Evolutionary conservation across 1,140 invertebrate species (phyloP).

Genomic region (Cardiocondyla obscurior): DNA sequence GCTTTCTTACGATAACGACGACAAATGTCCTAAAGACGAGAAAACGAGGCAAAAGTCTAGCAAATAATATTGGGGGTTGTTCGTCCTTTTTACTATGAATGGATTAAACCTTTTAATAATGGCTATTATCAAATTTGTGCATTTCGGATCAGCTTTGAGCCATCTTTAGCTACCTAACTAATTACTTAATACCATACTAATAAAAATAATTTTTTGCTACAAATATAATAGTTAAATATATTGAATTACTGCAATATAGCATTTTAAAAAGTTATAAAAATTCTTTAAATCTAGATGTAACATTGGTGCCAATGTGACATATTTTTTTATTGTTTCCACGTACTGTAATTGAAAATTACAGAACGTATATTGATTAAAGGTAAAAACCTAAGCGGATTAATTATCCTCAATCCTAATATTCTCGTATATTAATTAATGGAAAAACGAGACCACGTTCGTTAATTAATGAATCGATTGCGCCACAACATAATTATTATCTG

Average conservation of each 20-base stretch:
- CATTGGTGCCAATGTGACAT: not conserved
- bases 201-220: too few relatives aligned
- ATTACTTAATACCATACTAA: too few relatives aligned
- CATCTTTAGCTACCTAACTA: too few relatives aligned
- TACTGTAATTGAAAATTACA: slow-evolving; percentile 38
- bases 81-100: not conserved
- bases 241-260: too few relatives aligned
- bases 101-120: too few relatives aligned
- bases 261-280: too few relatives aligned
- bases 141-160: too few relatives aligned
- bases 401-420: slow-evolving; percentile 30
- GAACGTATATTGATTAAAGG: not conserved
- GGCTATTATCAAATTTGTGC: too few relatives aligned
- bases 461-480: slow-evolving; percentile 46
- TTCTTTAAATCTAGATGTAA: too few relatives aligned
- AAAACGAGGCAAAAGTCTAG: slow-evolving; percentile 18
- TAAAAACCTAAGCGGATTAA: slow-evolving; percentile 51
- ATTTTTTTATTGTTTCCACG: not conserved
- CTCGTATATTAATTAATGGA: slow-evolving; percentile 44
- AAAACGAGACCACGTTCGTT: slow-evolving; percentile 40
- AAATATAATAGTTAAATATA: too few relatives aligned
- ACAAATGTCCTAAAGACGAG: slow-evolving; percentile 20
- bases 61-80: slow-evolving; percentile 8
- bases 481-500: slow-evolving; percentile 42
- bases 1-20: slow-evolving; percentile 45